Evolutionary conservation across 1,140 invertebrate species (phyloP), one percentile per base, ranked within the genome.

Genomic region (Armadillidium nasatum): DNA sequence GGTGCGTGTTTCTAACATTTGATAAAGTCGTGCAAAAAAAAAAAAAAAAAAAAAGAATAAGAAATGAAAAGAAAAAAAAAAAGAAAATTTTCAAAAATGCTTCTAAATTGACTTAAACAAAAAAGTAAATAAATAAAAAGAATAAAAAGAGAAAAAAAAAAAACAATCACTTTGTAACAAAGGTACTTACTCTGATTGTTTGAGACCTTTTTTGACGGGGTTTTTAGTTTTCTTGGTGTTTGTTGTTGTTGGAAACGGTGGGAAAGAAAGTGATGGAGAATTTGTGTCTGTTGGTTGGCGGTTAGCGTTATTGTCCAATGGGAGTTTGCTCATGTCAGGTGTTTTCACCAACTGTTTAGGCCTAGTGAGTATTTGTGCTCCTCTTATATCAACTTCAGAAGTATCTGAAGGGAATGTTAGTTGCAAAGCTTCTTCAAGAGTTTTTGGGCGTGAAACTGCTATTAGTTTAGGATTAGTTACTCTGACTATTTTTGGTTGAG

Each of bases 391-490:
- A 60, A 19, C 11, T 60, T 60, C 50, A 19, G 50, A 60, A 60
- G 2, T 15, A 60, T 60, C 50, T 13, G 50, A 19, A 60, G 50
- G 50, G 7, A 60, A 60, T 2, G 50, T 60, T 15, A 60, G 50
- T 60, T 60, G 50, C 50, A 60, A 60, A 60, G 50, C 19, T 60
- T 60, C 50, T 19, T 60, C 50, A 15, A 60, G 19, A 60, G 50
- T 60, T 3, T 60, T 13, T 15, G 50, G 50, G 11, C 50, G 50
- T 15, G 50, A 60, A 60, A 60, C 50, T 19, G 50, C 50, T 60
- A 60, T 7, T 13, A 60, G 19, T 60, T 15, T 13, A 15, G 50
- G 50, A 19, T 60, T 60, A 13, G 50, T 60, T 15, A 60, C 50
- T 60, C 19, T 60, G 7, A 19, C 19, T 2, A 60, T 19, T 60